phyloP scores from a whole-genome alignment of 2,113 vertebrate species.

The Fregata magnificens region DNA sequence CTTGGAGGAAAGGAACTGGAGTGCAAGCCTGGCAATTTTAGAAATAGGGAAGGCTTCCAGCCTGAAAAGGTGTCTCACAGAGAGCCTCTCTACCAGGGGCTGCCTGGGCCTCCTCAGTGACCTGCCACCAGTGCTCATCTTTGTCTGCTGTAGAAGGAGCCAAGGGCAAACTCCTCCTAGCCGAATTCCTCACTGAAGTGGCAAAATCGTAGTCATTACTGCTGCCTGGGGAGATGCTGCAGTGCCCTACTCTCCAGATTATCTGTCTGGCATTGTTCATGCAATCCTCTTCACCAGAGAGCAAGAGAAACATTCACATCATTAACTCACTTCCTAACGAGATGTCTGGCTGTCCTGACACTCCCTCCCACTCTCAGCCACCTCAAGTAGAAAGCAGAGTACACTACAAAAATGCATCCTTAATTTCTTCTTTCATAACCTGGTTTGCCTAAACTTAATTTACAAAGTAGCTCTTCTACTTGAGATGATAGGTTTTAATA shows the following conservation, averaged over 20 bases:
- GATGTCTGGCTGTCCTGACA: constrained; percentile 30
- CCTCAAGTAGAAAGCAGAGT: not conserved
- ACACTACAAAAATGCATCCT: not conserved
- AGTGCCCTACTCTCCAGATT: not conserved
- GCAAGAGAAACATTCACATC: not conserved
- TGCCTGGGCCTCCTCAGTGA: not conserved
- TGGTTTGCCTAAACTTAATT: not conserved
- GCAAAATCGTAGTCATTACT: not conserved
- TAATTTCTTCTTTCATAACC: not conserved
- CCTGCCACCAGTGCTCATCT: not conserved
- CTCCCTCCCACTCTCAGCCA: constrained; percentile 38
- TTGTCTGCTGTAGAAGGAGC: not conserved
- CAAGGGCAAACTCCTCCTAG: not conserved
- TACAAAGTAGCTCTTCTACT: not conserved
- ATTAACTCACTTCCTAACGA: not conserved
- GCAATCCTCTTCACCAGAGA: not conserved
- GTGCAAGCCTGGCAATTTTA: not conserved
- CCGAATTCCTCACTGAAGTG: not conserved
- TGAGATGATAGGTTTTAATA: not conserved
- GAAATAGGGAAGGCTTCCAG: not conserved
- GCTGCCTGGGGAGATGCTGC: not conserved
- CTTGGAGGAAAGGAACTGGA: too few relatives aligned
- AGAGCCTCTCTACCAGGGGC: not conserved
- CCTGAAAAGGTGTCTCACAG: not conserved
- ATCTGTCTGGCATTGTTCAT: not conserved